Percentiles rank a stretch among this genome's conserved stretches.
Conservation (phyloP, 2,888 invertebrate genomes). For the Plebejus anna region DNA sequence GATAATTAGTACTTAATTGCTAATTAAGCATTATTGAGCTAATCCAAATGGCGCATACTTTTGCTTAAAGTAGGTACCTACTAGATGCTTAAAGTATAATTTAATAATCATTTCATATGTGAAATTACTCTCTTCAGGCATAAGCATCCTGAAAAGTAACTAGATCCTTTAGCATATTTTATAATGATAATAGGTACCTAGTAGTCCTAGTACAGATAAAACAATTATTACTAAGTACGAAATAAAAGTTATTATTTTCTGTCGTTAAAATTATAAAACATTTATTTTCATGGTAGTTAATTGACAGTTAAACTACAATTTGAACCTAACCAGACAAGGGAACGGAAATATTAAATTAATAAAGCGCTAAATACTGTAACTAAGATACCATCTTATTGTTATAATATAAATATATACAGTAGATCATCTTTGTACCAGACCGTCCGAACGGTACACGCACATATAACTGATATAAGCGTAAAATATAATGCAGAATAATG, state of each 20-base stretch:
- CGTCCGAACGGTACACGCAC: no score
- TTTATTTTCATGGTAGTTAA: neutral
- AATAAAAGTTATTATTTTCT: neutral
- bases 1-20: no score
- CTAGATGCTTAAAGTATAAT: no score
- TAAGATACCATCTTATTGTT: neutral
- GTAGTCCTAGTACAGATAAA: no score
- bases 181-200: neutral
- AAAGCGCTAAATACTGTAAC: neutral
- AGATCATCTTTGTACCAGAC: neutral
- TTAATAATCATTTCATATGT: no score
- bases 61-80: no score
- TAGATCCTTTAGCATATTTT: no score
- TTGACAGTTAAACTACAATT: neutral
- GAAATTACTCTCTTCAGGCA: no score
- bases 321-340: neutral
- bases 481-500: no score
- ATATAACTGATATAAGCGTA: no score
- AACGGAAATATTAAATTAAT: neutral
- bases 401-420: neutral
- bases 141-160: neutral
- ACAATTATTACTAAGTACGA: neutral
- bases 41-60: no score
- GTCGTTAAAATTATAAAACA: conserved; percentile 7
- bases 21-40: no score